Evolutionary conservation across 2,888 invertebrate species (phyloP).

Genomic region (Xestoiulus laeticollis): DNA sequence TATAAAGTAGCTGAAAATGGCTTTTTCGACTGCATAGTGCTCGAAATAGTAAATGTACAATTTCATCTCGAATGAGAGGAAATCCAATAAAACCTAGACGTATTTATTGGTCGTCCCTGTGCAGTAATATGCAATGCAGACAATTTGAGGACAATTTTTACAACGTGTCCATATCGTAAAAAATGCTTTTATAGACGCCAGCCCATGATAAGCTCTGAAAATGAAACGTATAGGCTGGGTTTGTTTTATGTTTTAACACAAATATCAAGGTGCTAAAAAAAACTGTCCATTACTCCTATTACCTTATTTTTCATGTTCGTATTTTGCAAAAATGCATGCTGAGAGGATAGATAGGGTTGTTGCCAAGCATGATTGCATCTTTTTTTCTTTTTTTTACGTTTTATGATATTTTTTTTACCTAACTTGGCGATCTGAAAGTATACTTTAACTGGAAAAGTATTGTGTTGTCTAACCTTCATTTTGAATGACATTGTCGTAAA

Average conservation of each 20-base stretch:
- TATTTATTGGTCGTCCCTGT: slow-evolving; percentile 30
- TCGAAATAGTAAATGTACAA: not conserved
- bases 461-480: not conserved
- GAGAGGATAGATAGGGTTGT: not conserved
- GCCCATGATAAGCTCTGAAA: not conserved
- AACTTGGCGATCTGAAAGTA: not conserved
- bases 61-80: not conserved
- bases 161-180: not conserved
- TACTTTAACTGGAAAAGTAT: not conserved
- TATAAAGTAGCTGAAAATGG: not conserved
- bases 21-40: not conserved
- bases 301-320: not conserved
- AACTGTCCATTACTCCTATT: not conserved
- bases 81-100: not conserved
- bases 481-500: not conserved
- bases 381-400: not conserved
- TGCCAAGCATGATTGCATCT: not conserved
- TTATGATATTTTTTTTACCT: not conserved
- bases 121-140: not conserved
- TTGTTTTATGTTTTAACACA: not conserved
- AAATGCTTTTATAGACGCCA: not conserved
- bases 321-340: not conserved
- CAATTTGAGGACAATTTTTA: slow-evolving; percentile 27
- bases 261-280: not conserved
- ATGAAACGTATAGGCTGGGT: not conserved